These are phyloP conservation scores for Danionella cerebrum DNA, from an alignment of 2,113 vertebrate genomes.

Conservation along the genomic window DNA sequence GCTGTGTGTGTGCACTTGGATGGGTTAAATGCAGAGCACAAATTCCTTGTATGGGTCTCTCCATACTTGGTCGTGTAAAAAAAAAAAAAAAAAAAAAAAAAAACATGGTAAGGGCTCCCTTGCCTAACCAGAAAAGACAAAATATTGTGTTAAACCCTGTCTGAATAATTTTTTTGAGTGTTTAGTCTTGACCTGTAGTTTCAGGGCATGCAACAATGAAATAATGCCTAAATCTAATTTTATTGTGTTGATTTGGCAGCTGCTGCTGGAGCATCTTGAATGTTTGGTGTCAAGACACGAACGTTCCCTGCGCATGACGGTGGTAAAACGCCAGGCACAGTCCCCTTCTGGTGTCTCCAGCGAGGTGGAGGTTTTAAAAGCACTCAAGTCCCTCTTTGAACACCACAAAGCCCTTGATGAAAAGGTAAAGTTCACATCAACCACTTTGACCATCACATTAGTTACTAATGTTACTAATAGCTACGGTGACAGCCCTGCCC, in stretches of 20 bases:
- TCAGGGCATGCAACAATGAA: not conserved
- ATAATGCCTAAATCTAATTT: not conserved
- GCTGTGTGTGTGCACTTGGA: too few species aligned
- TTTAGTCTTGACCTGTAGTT: not conserved
- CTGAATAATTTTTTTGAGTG: conserved; percentile 7
- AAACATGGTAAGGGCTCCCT: not conserved
- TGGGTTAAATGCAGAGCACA: too few species aligned
- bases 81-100: too few species aligned
- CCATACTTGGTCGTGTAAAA: too few species aligned
- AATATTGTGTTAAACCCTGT: conserved; percentile 2
- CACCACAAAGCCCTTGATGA: conserved; percentile 99
- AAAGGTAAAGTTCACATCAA: too few species aligned
- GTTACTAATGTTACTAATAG: too few species aligned
- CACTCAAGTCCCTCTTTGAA: conserved; percentile 96
- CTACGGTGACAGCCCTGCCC: too few species aligned
- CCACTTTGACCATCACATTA: too few species aligned
- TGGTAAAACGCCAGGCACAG: conserved; percentile 97
- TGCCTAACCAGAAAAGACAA: not conserved
- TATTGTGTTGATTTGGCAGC: conserved; percentile 51
- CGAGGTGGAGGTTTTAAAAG: conserved; percentile 98
- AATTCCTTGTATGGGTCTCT: too few species aligned
- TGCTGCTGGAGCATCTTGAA: conserved; percentile 96
- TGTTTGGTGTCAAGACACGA: conserved; percentile 97
- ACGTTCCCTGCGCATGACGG: conserved; percentile 94
- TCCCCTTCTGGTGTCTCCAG: conserved; percentile 97